Base-by-base conservation (phyloP, 2,888 invertebrate genomes). In the Cartodere bifasciata region DNA sequence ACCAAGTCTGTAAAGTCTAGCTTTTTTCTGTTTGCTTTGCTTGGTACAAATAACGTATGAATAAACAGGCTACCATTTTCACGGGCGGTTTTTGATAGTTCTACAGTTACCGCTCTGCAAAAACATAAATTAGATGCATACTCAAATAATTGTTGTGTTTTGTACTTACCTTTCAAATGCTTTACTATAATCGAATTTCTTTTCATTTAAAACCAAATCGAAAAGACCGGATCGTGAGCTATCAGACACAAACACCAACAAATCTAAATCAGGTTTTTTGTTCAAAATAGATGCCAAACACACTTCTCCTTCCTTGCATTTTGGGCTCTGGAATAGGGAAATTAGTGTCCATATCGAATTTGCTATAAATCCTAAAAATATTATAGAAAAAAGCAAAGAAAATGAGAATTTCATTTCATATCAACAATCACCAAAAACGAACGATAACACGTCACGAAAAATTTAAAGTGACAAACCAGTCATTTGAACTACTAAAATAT, bases 41-140 rank as follows among this genome's bases (percentile, higher is more conserved):
- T 58, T 29, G 78, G 70, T 11, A 76, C 68, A 17, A 84, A 50
- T 27, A 79, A 67, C 2, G 81, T 71, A 56, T 88, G 85, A 50
- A 90, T 68, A 51, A 67, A 81, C 25, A 94, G 54, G 4, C 83
- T 81, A 1, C 92, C 94, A 67, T 94, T 94, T 34, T 75, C 72
- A 9, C 82, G 67, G 0, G 83, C 85, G 54, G 72, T 72, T 13
- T 62, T 58, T 3, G 90, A 85, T 40, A 92, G 63, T 39, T 72
- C 67, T 30, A 92, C 56, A 30, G 63, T 64, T 14, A 86, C 50
- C 28, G 70, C 67, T 46, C 86, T 86, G 53, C 23, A 60, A 59
- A 45, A 31, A 34, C 36, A 31, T 11, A 33, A 11, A 5, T 7
- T 3, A 33, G 24, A 16, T 15, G 9, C 9, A 32, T 15, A 17